Conservation (phyloP, 2,888 invertebrate species). For the Herminia tarsipennalis region DNA sequence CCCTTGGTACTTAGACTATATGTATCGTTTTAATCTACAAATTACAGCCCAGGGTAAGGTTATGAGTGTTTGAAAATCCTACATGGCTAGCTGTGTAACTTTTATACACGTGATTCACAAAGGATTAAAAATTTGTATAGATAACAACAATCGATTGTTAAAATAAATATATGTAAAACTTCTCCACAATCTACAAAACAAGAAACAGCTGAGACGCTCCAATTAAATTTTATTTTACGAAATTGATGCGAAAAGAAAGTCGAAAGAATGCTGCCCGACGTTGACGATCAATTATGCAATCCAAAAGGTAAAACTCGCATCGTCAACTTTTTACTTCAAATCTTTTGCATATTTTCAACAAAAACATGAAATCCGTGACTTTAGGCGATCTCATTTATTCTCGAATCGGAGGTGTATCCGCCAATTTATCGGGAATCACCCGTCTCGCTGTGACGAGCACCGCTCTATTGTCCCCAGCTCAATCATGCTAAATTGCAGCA, state of each 20-base stretch:
- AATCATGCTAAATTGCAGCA: conserved; percentile 77
- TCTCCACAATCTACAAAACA: too few relatives aligned
- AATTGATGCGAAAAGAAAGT: conserved; percentile 23
- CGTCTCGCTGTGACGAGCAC: conserved; percentile 34
- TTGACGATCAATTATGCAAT: conserved; percentile 23
- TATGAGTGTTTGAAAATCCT: too few relatives aligned
- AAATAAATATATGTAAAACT: too few relatives aligned
- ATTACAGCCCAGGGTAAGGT: too few relatives aligned
- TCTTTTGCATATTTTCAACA: conserved; percentile 32
- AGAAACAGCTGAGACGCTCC: conserved; percentile 10
- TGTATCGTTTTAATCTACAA: too few relatives aligned
- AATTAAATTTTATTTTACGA: conserved; percentile 8
- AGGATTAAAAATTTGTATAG: too few relatives aligned
- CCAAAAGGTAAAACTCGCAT: conserved; percentile 7
- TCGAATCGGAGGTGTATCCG: conserved; percentile 49
- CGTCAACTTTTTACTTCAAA: conserved; percentile 5
- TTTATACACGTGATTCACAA: too few relatives aligned
- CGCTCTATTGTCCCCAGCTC: conserved; percentile 58
- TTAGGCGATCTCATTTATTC: conserved; percentile 45
- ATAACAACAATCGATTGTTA: too few relatives aligned
- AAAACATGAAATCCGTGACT: conserved; percentile 38
- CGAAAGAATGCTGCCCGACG: conserved; percentile 19
- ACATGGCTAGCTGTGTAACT: too few relatives aligned
- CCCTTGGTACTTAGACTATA: too few relatives aligned
- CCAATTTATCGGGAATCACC: conserved; percentile 51